Percentiles rank a stretch among this genome's conserved stretches.
These are phyloP conservation scores for Lepas anatifera DNA, from an alignment of 2,888 invertebrate genomes.

Conservation along the genomic window DNA sequence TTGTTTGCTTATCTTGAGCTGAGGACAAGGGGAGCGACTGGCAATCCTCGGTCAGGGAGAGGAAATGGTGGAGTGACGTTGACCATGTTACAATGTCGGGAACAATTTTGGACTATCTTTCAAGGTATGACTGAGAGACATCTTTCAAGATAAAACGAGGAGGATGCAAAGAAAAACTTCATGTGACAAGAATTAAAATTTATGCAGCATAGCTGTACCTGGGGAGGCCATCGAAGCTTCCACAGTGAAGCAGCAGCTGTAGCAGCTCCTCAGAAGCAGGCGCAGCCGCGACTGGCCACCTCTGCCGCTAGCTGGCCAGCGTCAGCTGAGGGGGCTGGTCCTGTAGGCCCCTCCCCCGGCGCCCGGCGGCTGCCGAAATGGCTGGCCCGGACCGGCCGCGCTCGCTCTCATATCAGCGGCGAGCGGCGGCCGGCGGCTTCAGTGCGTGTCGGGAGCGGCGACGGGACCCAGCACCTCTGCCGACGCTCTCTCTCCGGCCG, in stretches of 20 bases:
- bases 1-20: too few species aligned
- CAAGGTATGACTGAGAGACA: too few species aligned
- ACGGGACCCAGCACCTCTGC: neutral
- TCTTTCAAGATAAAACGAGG: neutral
- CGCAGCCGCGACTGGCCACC: neutral
- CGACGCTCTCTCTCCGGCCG: neutral
- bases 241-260: too few species aligned
- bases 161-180: neutral
- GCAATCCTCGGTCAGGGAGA: too few species aligned
- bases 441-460: neutral
- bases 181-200: too few species aligned
- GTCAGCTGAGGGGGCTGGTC: neutral
- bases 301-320: neutral
- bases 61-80: too few species aligned
- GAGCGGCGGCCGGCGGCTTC: neutral
- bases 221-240: too few species aligned
- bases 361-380: neutral
- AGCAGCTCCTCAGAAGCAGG: too few species aligned
- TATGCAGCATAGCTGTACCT: too few species aligned
- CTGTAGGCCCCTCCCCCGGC: conserved; percentile 6
- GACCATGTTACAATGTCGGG: too few species aligned
- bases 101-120: too few species aligned
- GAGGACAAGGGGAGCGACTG: too few species aligned
- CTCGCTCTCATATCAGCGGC: neutral
- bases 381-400: neutral